A percentile compares a stretch with the other conserved stretches of the same genome.
Conservation (phyloP, 2,797 vertebrate species). For the Brachyalestes nurse region DNA sequence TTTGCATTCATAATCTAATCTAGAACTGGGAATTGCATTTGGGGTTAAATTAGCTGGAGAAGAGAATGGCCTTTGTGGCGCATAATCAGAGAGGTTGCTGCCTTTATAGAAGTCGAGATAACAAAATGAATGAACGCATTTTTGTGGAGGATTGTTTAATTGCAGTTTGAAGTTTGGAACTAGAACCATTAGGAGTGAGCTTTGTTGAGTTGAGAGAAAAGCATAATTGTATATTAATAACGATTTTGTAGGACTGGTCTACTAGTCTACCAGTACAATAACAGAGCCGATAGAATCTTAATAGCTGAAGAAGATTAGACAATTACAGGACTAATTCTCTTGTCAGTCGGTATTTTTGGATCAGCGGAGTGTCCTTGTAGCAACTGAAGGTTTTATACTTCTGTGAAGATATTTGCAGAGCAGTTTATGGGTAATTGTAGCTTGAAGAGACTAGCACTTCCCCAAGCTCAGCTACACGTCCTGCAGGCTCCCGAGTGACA, state of each 20-base stretch:
- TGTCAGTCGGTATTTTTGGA: not conserved
- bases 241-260: not conserved
- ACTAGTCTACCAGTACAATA: not conserved
- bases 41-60: not conserved
- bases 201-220: not conserved
- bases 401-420: not conserved
- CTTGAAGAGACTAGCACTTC: not conserved
- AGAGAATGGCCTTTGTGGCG: not conserved
- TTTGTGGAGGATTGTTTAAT: not conserved
- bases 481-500: not conserved
- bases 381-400: too few species aligned
- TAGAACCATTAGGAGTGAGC: too few species aligned
- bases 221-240: not conserved
- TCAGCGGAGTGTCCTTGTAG: too few species aligned
- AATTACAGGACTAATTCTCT: not conserved
- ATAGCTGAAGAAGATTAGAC: not conserved
- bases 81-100: not conserved
- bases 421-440: not conserved
- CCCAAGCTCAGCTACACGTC: not conserved
- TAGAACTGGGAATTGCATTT: slow-evolving; percentile 8
- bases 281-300: not conserved
- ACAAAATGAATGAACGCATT: not conserved
- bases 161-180: not conserved
- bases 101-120: not conserved
- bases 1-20: slow-evolving; percentile 29